Base-by-base conservation (phyloP, 1,140 invertebrate species). In the Drosophila parabipectinata region DNA sequence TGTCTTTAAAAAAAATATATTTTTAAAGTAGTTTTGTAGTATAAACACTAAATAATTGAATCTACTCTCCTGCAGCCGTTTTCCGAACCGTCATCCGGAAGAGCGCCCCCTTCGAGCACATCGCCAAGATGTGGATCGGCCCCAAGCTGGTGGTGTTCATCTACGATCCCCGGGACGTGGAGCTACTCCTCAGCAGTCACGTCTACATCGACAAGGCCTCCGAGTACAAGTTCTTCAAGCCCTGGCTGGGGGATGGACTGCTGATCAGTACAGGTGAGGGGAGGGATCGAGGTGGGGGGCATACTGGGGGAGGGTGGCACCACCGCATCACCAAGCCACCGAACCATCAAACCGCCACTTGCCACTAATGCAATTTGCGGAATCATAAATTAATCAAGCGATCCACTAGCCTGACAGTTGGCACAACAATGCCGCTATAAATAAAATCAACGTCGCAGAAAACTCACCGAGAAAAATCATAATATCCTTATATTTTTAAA, bases 221-320 rank as follows among this genome's bases (percentile, higher is more conserved):
- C 12, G 95, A 96, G 73, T 96, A 96, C 90, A 93, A 93, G 71
- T 95, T 95, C 92, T 96, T 96, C 91, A 93, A 95, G 73, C 95
- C 95, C 1, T 96, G 95, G 95, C 93, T 96, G 12, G 95, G 95
- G 83, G 93, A 96, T 72, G 95, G 95, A 59, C 94, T 96, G 0
- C 93, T 96, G n/a, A 95, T 96, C 68, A 95, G 95, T 66, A 94
- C 94, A 74, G 96, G 95, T 96, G 92, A 92, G 89, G 89, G 34
- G 15, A 18, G 15, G 34, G 26, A 5, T 28, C 21, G 21, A 21
- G 6, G 18, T 18, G 18, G 2, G 10, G 34, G 34, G 34, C 4
- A 12, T 10, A 37, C 3, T 3, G 34, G 34, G 34, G 34, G 34
- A 12, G 10, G 34, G 10, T 32, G 32, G 32, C 32, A 32, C 32